Conservation (phyloP, 2,113 vertebrate species). For the Pogonocichla stellata region DNA sequence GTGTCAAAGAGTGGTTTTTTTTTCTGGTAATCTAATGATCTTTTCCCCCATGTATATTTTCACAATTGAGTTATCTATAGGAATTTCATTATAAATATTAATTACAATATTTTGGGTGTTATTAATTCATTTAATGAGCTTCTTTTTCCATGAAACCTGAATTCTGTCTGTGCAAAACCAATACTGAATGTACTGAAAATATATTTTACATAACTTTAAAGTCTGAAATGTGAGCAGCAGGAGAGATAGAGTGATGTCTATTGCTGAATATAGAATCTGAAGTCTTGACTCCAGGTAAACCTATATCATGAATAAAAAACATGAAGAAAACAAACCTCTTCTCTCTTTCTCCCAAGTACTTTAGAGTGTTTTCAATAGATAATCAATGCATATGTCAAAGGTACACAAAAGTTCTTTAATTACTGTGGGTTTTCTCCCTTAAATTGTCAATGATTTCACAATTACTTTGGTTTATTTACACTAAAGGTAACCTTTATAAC, state of each 20-base stretch:
- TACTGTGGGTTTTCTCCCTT: background rate
- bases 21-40: background rate
- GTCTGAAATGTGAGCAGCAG: background rate
- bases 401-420: background rate
- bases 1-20: background rate
- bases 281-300: background rate
- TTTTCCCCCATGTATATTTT: background rate
- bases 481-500: slow-evolving; percentile 15
- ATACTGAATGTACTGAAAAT: background rate
- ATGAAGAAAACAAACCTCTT: background rate
- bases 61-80: background rate
- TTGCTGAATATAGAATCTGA: background rate
- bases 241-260: background rate
- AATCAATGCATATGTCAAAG: background rate
- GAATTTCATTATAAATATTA: background rate
- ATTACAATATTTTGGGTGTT: background rate
- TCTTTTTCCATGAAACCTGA: background rate
- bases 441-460: background rate
- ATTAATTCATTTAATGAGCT: background rate
- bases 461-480: slow-evolving; percentile 15
- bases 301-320: background rate
- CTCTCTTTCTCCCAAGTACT: background rate
- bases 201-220: background rate
- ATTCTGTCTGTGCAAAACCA: background rate
- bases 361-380: background rate